Evolutionary conservation across 1,140 invertebrate species (phyloP).

Genomic region (Dolichoris vasculosae): DNA sequence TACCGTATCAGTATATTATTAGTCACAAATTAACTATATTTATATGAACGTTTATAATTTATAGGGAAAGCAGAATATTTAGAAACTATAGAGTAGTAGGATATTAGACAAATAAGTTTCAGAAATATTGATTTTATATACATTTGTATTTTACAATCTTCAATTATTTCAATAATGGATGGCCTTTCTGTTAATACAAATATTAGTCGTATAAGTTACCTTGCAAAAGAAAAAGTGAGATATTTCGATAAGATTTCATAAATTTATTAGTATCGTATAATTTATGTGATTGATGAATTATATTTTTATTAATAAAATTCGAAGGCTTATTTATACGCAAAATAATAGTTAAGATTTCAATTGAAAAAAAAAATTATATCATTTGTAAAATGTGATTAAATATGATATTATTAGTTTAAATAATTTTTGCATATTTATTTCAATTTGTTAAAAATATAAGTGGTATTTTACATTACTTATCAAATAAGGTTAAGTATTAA

Average conservation of each 20-base stretch:
- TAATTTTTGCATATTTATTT: neutral
- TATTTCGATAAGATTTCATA: neutral
- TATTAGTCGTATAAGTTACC: constrained; percentile 27
- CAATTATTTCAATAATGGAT: constrained; percentile 24
- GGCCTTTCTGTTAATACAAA: constrained; percentile 52
- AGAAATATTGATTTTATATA: neutral
- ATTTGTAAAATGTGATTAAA: neutral
- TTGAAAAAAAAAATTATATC: too few relatives aligned
- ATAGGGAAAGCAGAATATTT: too few relatives aligned
- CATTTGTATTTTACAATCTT: neutral
- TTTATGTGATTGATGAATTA: neutral
- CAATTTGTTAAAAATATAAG: too few relatives aligned
- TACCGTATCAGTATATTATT: neutral
- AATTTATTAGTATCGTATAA: neutral
- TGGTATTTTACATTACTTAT: neutral
- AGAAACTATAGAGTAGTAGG: neutral
- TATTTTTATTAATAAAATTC: too few relatives aligned
- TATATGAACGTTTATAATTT: too few relatives aligned
- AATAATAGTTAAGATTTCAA: too few relatives aligned
- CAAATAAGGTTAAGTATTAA: constrained; percentile 41
- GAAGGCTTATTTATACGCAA: too few relatives aligned
- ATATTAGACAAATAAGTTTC: neutral
- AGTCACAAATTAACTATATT: neutral
- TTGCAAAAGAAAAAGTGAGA: constrained; percentile 59
- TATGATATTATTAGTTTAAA: neutral